Conservation (phyloP, 2,797 vertebrate genomes). For the Halcyon smyrnensis region DNA sequence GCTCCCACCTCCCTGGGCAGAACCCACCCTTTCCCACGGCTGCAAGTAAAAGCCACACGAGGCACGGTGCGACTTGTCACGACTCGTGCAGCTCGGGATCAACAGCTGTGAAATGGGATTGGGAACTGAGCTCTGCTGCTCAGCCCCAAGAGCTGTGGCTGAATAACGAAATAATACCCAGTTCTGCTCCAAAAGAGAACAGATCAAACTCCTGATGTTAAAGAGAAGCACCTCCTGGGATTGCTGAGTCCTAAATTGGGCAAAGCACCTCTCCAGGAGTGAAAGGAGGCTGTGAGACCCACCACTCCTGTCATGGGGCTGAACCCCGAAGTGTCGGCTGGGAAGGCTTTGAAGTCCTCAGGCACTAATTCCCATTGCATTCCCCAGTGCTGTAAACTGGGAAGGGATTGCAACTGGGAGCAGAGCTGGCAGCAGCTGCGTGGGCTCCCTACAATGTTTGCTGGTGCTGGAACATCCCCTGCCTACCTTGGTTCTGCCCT, state of each 20-base stretch:
- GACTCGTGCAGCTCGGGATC: not conserved
- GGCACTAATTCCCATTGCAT: not conserved
- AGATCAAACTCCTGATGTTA: not conserved
- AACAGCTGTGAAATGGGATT: not conserved
- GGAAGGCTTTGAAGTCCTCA: not conserved
- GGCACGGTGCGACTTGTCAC: fast-evolving
- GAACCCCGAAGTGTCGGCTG: fast-evolving
- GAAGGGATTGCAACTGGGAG: not conserved
- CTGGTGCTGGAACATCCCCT: not conserved
- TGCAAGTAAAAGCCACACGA: not conserved
- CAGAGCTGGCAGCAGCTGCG: fast-evolving
- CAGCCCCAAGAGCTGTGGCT: not conserved
- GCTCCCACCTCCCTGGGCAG: not conserved
- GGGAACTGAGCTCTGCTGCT: not conserved
- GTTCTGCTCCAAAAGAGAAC: not conserved
- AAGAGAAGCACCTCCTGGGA: not conserved
- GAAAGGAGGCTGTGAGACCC: not conserved
- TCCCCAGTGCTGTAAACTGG: not conserved
- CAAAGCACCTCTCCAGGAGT: not conserved
- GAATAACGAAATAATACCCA: not conserved
- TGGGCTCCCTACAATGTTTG: fast-evolving
- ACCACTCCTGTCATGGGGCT: fast-evolving
- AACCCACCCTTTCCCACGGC: not conserved
- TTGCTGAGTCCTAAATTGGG: not conserved
- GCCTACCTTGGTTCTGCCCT: not conserved